Conservation (phyloP, 2,888 invertebrate genomes). For the Rhodophaea formosa region DNA sequence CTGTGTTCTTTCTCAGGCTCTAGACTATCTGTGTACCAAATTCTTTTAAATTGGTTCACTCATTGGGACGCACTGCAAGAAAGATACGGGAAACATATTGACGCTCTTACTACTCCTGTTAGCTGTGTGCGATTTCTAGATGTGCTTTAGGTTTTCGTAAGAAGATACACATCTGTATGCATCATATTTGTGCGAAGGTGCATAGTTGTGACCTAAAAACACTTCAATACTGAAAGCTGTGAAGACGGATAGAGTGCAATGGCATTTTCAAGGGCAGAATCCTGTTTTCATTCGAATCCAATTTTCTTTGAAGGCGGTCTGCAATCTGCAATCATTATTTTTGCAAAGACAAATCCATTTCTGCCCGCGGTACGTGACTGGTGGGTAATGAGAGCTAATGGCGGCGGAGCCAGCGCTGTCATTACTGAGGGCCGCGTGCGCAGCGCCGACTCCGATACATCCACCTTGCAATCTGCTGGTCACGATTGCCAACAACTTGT, state of each 20-base stretch:
- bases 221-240: constrained; percentile 7
- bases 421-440: constrained; percentile 56
- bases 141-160: too few relatives aligned
- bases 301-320: constrained; percentile 75
- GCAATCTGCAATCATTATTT: constrained; percentile 79
- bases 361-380: constrained; percentile 76
- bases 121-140: too few relatives aligned
- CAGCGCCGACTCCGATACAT: constrained; percentile 18
- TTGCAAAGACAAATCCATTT: constrained; percentile 81
- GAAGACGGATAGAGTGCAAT: constrained; percentile 25
- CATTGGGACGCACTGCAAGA: too few relatives aligned
- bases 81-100: too few relatives aligned
- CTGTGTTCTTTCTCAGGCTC: too few relatives aligned
- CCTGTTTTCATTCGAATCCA: constrained; percentile 74
- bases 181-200: background rate
- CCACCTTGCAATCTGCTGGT: constrained; percentile 35
- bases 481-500: constrained; percentile 50
- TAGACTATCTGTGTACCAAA: too few relatives aligned
- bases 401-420: constrained; percentile 55
- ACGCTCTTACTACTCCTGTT: too few relatives aligned
- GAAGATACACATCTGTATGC: too few relatives aligned
- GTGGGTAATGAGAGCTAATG: constrained; percentile 76
- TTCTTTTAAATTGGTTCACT: too few relatives aligned
- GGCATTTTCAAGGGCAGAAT: constrained; percentile 52
- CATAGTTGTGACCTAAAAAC: constrained; percentile 15